Percentiles rank a stretch among this genome's conserved stretches.
phyloP scores from a whole-genome alignment of 2,113 vertebrate genomes.

The Entelurus aequoreus region DNA sequence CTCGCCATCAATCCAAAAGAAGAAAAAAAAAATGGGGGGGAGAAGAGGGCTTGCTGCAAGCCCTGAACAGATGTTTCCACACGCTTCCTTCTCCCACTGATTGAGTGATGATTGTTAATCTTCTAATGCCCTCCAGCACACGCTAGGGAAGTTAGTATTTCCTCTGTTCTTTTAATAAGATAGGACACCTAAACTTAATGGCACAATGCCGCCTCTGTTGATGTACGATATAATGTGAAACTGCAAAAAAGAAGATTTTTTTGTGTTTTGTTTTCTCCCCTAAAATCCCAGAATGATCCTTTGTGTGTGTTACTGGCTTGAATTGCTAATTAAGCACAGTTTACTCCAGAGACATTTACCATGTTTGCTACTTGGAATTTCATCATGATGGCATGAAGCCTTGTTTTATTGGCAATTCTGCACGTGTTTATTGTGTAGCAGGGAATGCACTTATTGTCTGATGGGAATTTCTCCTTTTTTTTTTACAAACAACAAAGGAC shows the following conservation, averaged over 20 bases:
- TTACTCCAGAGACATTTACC: slow-evolving; percentile 7
- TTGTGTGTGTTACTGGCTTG: neutral
- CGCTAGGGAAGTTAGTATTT: neutral
- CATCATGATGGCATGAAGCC: slow-evolving; percentile 13
- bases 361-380: slow-evolving; percentile 28
- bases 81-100: neutral
- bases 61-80: slow-evolving; percentile 2
- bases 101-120: slow-evolving; percentile 3
- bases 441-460: slow-evolving; percentile 10
- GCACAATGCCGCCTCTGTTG: neutral
- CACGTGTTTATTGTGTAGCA: slow-evolving; percentile 14
- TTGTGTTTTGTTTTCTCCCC: neutral
- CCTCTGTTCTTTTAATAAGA: neutral
- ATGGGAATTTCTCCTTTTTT: neutral
- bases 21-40: neutral
- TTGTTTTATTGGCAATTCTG: slow-evolving; percentile 13
- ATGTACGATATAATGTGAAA: neutral
- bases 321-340: neutral
- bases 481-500: neutral
- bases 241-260: neutral
- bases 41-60: neutral
- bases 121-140: neutral
- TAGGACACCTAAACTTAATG: neutral
- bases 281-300: neutral
- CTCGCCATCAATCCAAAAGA: neutral